Evolutionary conservation across 1,140 invertebrate species (phyloP), one percentile per base, ranked within the genome.

Genomic region (Eufriesea mexicana): DNA sequence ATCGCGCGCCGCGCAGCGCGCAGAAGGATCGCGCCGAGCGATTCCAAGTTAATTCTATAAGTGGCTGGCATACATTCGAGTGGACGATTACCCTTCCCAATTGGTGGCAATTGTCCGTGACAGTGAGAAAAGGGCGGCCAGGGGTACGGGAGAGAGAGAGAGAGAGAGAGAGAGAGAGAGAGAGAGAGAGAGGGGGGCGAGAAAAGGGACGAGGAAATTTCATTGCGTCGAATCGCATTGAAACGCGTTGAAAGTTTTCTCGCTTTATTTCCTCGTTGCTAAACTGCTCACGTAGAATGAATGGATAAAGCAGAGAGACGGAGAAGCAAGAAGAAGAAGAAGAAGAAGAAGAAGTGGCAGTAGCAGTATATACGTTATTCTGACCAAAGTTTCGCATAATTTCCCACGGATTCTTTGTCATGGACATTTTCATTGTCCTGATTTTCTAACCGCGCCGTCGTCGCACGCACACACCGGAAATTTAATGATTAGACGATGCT

Each of bases 271-370:
- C 73, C 79, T 59, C 71, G 70, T 86, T 78, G 75, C 71, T 86
- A 87, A 87, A 82, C 86, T 68, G 85, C 81, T 86, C 86, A 86
- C 86, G 86, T 87, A 86, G 86, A 84, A 87, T 87, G 85, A 87
- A 87, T 87, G 86, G 86, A 79, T 87, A 86, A 87, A 72, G 86
- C n/a, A n/a, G 77, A 83, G 71, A 54, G 28, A 28, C 28, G 5
- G 42, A 45, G 23, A 9, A 14, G 20, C 10, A 45, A 28, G 25
- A n/a, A 51, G 25, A 42, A 9, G 70, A 51, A 28, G 67, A 51
- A 51, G 47, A 35, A 35, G 49, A 51, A 47, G 45, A 45, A 54
- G 70, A 64, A 49, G 25, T 55, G 28, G 18, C 66, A 23, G 77
- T 51, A 51, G 35, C 12, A 42, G 28, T 77, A 45, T 57, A 18